phyloP scores from a whole-genome alignment of 2,797 vertebrate species.

The Synanceia verrucosa region DNA sequence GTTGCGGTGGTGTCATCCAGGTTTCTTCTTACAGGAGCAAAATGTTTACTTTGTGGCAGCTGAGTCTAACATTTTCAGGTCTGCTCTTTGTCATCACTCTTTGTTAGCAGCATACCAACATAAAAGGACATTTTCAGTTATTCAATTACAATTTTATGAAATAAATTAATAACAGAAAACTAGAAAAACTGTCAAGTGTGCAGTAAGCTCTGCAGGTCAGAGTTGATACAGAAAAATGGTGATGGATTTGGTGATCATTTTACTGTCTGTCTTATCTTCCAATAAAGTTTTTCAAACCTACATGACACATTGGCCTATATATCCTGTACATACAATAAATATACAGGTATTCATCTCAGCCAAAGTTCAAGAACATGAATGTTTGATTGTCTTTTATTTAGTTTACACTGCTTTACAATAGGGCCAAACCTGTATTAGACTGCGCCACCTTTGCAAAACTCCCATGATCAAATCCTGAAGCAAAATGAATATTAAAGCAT shows the following conservation, averaged over 20 bases:
- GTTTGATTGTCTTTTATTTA: neutral
- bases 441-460: neutral
- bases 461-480: neutral
- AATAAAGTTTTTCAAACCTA: neutral
- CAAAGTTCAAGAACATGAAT: neutral
- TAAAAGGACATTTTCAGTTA: neutral
- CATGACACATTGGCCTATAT: neutral
- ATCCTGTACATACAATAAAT: too few relatives aligned
- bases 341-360: too few relatives aligned
- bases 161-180: neutral
- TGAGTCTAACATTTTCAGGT: slow-evolving; percentile 6
- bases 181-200: neutral
- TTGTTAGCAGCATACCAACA: neutral
- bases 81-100: neutral
- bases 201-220: neutral
- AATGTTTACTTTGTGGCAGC: slow-evolving; percentile 13
- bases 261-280: neutral
- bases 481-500: neutral
- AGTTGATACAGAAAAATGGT: neutral
- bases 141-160: neutral
- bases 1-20: slow-evolving; percentile 3
- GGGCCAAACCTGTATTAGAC: neutral
- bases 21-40: neutral
- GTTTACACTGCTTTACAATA: neutral
- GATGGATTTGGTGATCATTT: neutral